phyloP scores from a whole-genome alignment of 2,113 vertebrate species.

The Bambusicola thoracicus region DNA sequence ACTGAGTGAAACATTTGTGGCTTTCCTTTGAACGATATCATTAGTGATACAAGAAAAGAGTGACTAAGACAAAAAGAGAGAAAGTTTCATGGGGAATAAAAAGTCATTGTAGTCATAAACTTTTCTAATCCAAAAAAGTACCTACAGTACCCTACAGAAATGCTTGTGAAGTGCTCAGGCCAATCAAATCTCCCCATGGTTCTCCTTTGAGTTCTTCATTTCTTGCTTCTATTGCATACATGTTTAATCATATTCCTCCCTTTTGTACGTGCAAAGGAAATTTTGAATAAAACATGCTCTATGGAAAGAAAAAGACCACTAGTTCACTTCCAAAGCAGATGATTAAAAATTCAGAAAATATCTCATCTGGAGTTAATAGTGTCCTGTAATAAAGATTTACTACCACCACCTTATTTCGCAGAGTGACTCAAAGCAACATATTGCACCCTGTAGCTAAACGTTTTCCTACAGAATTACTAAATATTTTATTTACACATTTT shows the following conservation, averaged over 20 bases:
- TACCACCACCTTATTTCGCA: background rate
- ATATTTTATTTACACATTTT: background rate
- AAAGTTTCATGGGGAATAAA: constrained; percentile 34
- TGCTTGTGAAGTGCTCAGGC: constrained; percentile 34
- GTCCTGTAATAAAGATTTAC: background rate
- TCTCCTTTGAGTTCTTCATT: constrained; percentile 63
- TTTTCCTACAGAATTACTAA: background rate
- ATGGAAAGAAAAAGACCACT: constrained; percentile 34
- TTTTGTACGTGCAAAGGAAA: constrained; percentile 42
- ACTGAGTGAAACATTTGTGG: constrained; percentile 29
- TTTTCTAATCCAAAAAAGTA: constrained; percentile 27
- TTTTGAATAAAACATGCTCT: constrained; percentile 42
- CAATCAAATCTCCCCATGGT: constrained; percentile 23
- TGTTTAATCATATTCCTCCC: constrained; percentile 49
- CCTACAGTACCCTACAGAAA: constrained; percentile 53
- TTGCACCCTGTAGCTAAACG: background rate
- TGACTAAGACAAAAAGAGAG: constrained; percentile 27
- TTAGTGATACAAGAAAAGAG: constrained; percentile 42
- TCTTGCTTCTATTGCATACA: constrained; percentile 37
- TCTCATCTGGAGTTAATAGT: background rate
- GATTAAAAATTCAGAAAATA: constrained; percentile 10
- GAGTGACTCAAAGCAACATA: background rate
- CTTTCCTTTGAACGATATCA: constrained; percentile 39
- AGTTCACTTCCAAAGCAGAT: background rate
- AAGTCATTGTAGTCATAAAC: constrained; percentile 32